Conservation (phyloP, 2,797 vertebrate species). For the Betta splendens region DNA sequence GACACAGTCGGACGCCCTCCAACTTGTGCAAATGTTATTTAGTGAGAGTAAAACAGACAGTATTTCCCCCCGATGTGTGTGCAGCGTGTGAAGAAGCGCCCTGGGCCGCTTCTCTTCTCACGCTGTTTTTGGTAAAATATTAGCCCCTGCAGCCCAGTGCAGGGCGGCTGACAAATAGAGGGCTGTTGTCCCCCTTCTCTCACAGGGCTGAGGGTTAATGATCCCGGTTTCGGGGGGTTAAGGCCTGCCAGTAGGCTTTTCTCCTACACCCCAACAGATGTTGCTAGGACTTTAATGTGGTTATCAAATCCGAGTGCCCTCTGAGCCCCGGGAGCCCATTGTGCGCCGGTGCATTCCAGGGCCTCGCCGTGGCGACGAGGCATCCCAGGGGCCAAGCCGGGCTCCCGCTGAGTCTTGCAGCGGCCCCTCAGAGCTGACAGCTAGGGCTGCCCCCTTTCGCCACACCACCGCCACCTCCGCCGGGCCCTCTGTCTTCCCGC, state of each 20-base stretch:
- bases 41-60: conserved; percentile 34
- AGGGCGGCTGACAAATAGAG: conserved; percentile 91
- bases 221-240: conserved; percentile 95
- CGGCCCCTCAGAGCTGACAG: conserved; percentile 81
- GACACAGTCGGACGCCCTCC: not conserved
- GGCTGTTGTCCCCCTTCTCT: conserved; percentile 91
- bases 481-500: conserved; percentile 50
- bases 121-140: conserved; percentile 94
- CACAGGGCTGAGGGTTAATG: conserved; percentile 91
- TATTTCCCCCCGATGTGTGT: conserved; percentile 72
- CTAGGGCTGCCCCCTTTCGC: conserved; percentile 67
- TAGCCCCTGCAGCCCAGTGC: conserved; percentile 81
- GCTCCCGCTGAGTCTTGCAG: conserved; percentile 84
- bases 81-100: conserved; percentile 73
- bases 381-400: conserved; percentile 81
- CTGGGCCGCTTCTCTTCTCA: conserved; percentile 86
- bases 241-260: conserved; percentile 93
- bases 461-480: conserved; percentile 56
- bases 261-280: conserved; percentile 94
- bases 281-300: conserved; percentile 97
- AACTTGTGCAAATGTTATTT: conserved; percentile 49
- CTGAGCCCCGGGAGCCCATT: conserved; percentile 89
- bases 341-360: conserved; percentile 88
- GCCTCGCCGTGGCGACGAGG: conserved; percentile 90
- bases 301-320: conserved; percentile 96